These are phyloP conservation scores for Hippocampus abdominalis DNA, from an alignment of 2,113 vertebrate genomes.

Conservation along the genomic window DNA sequence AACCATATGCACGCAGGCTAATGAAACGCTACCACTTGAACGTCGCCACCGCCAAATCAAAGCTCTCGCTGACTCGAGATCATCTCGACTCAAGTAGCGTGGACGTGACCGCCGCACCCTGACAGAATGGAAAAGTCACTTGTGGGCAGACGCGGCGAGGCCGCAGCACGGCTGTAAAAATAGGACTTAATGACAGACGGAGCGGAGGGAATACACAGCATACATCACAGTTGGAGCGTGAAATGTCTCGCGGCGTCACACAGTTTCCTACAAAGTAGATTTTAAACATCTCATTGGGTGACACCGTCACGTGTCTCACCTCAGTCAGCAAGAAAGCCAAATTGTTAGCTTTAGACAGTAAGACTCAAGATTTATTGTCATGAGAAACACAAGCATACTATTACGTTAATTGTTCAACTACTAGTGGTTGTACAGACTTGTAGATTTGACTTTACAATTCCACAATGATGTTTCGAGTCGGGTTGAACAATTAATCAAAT, in stretches of 20 bases:
- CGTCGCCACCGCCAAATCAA: slow-evolving; percentile 31
- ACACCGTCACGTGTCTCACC: background rate
- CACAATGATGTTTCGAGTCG: background rate
- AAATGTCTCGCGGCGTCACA: slow-evolving; percentile 6
- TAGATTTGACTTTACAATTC: background rate
- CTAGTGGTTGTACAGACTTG: background rate
- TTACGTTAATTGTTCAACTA: background rate
- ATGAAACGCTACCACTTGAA: slow-evolving; percentile 54
- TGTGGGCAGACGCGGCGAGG: slow-evolving; percentile 62
- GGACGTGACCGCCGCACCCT: slow-evolving; percentile 65
- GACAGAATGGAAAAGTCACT: slow-evolving; percentile 72
- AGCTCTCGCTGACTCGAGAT: slow-evolving; percentile 47
- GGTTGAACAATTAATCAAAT: too few species aligned
- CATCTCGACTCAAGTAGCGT: slow-evolving; percentile 55
- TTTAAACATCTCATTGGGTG: background rate
- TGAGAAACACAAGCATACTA: background rate
- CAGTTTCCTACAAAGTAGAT: background rate
- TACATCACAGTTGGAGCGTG: slow-evolving; percentile 15
- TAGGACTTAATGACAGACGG: slow-evolving; percentile 50
- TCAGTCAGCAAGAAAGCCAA: background rate
- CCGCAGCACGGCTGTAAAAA: slow-evolving; percentile 65
- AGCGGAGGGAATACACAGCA: slow-evolving; percentile 38
- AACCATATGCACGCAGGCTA: slow-evolving; percentile 53
- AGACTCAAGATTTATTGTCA: background rate
- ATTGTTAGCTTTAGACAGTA: background rate